Conservation (phyloP, 2,888 invertebrate species). For the Stramonita haemastoma region DNA sequence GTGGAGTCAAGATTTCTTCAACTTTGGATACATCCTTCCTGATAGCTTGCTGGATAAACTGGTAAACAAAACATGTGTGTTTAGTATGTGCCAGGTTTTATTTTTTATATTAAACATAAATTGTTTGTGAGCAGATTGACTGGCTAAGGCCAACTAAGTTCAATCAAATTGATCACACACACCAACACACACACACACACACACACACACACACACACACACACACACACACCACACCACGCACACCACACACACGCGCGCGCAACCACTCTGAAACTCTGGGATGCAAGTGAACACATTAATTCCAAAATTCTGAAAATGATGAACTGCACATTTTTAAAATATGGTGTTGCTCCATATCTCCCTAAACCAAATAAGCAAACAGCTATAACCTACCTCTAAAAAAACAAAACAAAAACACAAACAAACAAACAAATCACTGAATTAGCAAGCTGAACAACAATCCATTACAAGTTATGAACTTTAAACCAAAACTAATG, state of each 20-base stretch:
- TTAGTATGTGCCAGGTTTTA: background rate
- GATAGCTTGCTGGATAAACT: slow-evolving; percentile 97
- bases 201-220: background rate
- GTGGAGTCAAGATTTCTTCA: slow-evolving; percentile 95
- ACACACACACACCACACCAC: background rate
- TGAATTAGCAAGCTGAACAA: no score
- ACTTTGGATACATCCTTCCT: slow-evolving; percentile 94
- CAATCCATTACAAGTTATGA: no score
- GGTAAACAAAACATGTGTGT: slow-evolving; percentile 29
- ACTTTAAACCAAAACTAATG: no score
- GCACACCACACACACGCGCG: background rate
- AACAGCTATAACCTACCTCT: no score
- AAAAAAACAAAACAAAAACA: no score
- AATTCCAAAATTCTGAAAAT: background rate
- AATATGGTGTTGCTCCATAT: no score
- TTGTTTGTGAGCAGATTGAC: background rate
- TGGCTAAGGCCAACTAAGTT: background rate
- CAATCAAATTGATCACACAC: background rate
- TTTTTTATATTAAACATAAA: no score
- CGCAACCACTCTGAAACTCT: no score
- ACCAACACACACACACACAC: background rate
- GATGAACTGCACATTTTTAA: no score
- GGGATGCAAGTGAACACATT: no score
- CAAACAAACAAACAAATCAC: no score
- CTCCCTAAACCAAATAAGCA: no score